Base-by-base conservation (phyloP, 2,888 invertebrate species). In the Phymatocera aterrima region DNA sequence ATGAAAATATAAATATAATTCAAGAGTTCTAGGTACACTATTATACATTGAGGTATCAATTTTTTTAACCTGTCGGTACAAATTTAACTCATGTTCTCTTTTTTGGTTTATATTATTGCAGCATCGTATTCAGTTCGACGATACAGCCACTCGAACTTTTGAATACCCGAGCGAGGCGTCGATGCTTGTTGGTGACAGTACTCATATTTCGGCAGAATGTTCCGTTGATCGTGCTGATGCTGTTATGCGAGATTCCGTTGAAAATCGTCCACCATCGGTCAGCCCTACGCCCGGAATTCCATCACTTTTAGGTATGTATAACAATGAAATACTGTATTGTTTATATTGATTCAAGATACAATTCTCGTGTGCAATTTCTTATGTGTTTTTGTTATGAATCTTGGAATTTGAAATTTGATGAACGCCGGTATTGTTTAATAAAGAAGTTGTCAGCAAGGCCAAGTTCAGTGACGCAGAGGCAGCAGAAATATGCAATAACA, bases 101-200 rank as follows among this genome's bases (percentile, higher is more conserved):
- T 81, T 83, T 34, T 72, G 10, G 77, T 81, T 81, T 87, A 84
- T 84, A 81, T 87, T 92, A 87, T 87, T 91, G 61, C 94, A 98
- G 97, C 92, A 97, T 89, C 96, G 94, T 91, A 96, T 98, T 87
- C 95, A 96, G 87, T 98, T 98, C 92, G 95, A 97, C 91, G 98
- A 98, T 90, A 94, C 94, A 78, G 94, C 96, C 78, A 97, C 97
- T 83, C 94, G 95, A 84, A 96, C 96, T 77, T 97, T 96, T 92
- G 98, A 98, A 92, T 98, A 98, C 91, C 98, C 98, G 77, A 97
- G 97, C 79, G 98, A 98, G 92, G 94, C 95, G 80, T 96, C 97
- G 64, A 92, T 97, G 87, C 91, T 94, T 87, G 94, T 95, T 87
- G 95, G 95, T 82, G 91, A 92, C 81, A 86, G 86, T 79, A 86